A percentile compares a stretch with the other conserved stretches of the same genome.
Evolutionary conservation across 2,797 vertebrate genomes (phyloP).

Genomic region (Sebastiscus tertius): DNA sequence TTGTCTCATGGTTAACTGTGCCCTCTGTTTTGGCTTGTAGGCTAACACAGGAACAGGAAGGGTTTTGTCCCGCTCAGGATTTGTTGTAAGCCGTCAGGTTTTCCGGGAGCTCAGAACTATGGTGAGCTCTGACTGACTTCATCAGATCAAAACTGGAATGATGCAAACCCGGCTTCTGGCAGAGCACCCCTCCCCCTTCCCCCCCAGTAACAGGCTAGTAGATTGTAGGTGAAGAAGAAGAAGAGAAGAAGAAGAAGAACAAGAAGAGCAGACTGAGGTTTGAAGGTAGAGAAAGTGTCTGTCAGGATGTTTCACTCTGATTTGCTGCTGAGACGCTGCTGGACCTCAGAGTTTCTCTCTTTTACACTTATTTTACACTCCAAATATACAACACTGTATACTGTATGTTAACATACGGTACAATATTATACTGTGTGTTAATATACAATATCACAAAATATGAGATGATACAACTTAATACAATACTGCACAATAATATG

Average conservation of each 20-base stretch:
- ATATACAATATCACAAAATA: neutral
- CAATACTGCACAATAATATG: neutral
- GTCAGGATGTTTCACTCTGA: constrained; percentile 43
- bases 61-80: constrained; percentile 79
- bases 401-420: neutral
- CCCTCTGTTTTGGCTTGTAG: constrained; percentile 83
- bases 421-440: neutral
- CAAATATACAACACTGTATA: neutral
- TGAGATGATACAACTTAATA: neutral
- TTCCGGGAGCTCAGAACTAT: constrained; percentile 84
- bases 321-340: constrained; percentile 56
- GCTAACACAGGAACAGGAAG: constrained; percentile 83
- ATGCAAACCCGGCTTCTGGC: constrained; percentile 72
- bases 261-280: constrained; percentile 41
- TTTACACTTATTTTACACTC: neutral
- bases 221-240: constrained; percentile 18
- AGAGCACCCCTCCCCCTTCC: constrained; percentile 42
- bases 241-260: constrained; percentile 16
- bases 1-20: constrained; percentile 65
- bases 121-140: constrained; percentile 83
- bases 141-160: constrained; percentile 72
- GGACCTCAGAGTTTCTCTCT: constrained; percentile 40
- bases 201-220: constrained; percentile 6
- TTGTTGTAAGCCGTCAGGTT: constrained; percentile 84
- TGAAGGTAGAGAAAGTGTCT: constrained; percentile 38